Evolutionary conservation across 2,113 vertebrate genomes (phyloP), one percentile per base, ranked within the genome.

Genomic region (Sylvilagus bachmani): DNA sequence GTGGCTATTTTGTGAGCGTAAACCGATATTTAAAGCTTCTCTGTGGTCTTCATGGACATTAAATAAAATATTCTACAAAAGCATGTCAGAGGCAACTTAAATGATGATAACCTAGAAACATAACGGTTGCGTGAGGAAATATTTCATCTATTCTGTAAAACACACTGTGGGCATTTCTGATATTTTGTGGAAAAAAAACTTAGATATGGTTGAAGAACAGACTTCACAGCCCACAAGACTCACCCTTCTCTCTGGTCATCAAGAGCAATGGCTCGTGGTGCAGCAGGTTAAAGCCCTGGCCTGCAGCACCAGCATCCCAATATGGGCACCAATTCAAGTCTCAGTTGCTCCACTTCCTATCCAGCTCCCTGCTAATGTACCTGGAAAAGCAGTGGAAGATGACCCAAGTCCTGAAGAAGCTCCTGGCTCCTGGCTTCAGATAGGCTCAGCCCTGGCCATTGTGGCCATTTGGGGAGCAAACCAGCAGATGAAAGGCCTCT

Each of bases 41-140:
- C 94, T 96, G 95, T 97, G 95, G 95, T 97, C 95, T 96, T 96
- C 83, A 93, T 78, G 92, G 96, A 94, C 95, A 89, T 97, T 97
- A 95, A 96, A 89, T 77, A 84, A 95, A 96, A 95, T 92, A 91
- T 53, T 77, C 92, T 66, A 80, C 87, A 95, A 97, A 96, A 94
- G 82, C 71, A 93, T 51, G 53, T 96, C 85, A 81, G 86, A 90
- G 55, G 49, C 66, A 92, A 75, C 81, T 88, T 86, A 79, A 93
- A 80, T 24, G 88, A 86, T 69, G 38, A 77, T 36, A 81, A 75
- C 86, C 93, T 77, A 94, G 90, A 93, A 95, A 79, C 51, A n/a
- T 10, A 82, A 80, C 70, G 12, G 19, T 36, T 77, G 69, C 61
- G 14, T 51, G 55, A 80, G 27, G 78, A 90, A 96, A 82, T n/a